phyloP scores from a whole-genome alignment of 2,113 vertebrate species.

The Protobothrops mucrosquamatus region DNA sequence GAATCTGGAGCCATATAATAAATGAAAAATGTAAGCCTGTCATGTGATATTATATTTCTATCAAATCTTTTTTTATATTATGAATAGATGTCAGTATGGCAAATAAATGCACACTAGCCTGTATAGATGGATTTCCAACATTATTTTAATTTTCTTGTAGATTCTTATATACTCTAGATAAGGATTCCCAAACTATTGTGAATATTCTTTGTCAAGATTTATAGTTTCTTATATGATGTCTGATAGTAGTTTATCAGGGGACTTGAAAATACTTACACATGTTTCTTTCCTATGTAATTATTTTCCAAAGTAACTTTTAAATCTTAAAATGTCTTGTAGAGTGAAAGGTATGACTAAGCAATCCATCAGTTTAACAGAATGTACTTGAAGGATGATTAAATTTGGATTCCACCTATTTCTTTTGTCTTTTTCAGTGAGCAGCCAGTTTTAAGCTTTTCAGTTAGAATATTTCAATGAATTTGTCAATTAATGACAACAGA shows the following conservation, averaged over 20 bases:
- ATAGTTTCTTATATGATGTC: neutral
- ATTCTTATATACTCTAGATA: neutral
- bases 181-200: neutral
- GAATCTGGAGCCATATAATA: neutral
- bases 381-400: neutral
- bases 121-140: neutral
- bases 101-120: constrained; percentile 11
- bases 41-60: neutral
- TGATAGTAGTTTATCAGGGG: constrained; percentile 22
- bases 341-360: neutral
- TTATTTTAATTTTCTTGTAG: neutral
- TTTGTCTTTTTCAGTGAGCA: constrained; percentile 44
- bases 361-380: neutral
- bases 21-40: constrained; percentile 31
- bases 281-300: constrained; percentile 36
- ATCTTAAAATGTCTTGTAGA: neutral
- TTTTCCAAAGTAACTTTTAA: neutral
- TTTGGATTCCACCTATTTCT: constrained; percentile 1
- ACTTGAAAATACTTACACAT: constrained; percentile 29
- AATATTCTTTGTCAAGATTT: neutral
- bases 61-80: neutral
- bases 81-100: neutral
- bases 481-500: constrained; percentile 69
- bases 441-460: constrained; percentile 58
- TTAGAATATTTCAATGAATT: constrained; percentile 61